A percentile compares a stretch with the other conserved stretches of the same genome.
Evolutionary conservation across 2,888 invertebrate species (phyloP).

Genomic region (Campaea margaritaria): DNA sequence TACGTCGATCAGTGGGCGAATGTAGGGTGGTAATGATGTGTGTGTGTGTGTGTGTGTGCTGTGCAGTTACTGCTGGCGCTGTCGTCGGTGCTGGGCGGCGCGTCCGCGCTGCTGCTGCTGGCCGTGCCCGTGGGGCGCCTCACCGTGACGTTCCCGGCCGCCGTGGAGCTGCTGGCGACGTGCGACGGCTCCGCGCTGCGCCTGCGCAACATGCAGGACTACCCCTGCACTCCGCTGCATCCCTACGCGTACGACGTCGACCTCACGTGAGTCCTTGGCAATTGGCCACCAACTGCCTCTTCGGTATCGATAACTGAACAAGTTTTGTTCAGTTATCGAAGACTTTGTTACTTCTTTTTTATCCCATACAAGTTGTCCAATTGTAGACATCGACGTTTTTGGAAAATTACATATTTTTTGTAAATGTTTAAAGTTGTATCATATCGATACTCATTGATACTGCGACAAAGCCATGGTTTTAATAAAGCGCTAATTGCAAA

Average conservation of each 20-base stretch:
- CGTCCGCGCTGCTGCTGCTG: constrained; percentile 87
- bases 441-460: too few species aligned
- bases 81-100: constrained; percentile 88
- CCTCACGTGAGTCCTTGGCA: constrained; percentile 65
- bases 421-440: too few species aligned
- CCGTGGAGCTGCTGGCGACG: constrained; percentile 84
- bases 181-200: constrained; percentile 73
- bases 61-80: constrained; percentile 87
- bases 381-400: too few species aligned
- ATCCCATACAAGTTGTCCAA: too few species aligned
- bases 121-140: constrained; percentile 90
- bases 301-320: too few species aligned
- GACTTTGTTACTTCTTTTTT: too few species aligned
- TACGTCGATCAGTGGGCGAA: too few species aligned
- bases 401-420: too few species aligned
- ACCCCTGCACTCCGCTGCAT: constrained; percentile 78
- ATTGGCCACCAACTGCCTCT: too few species aligned
- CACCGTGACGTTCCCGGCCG: constrained; percentile 87
- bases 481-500: too few species aligned
- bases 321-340: too few species aligned
- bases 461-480: too few species aligned
- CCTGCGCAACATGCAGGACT: constrained; percentile 74
- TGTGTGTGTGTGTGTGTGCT: not conserved
- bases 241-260: constrained; percentile 78
- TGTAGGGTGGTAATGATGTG: not conserved